phyloP scores from a whole-genome alignment of 2,888 invertebrate species.

The Leucoma salicis region DNA sequence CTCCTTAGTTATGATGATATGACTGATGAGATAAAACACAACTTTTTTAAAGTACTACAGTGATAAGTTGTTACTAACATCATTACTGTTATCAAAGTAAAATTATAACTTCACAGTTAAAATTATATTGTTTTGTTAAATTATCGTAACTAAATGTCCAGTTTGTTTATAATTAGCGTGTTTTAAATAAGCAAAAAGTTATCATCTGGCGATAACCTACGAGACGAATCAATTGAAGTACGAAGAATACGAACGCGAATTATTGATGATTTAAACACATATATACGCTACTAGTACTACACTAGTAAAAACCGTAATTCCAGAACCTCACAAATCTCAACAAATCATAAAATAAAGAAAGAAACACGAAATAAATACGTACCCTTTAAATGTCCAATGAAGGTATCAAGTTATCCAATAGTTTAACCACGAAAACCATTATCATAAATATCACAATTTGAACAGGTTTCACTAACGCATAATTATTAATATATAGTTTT shows the following conservation, averaged over 20 bases:
- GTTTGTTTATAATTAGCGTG: slow-evolving; percentile 12
- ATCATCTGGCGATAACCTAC: slow-evolving; percentile 70
- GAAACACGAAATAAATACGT: slow-evolving; percentile 73
- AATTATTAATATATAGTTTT: slow-evolving; percentile 62
- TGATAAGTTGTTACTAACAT: no score
- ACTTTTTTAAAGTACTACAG: no score
- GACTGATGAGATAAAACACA: no score
- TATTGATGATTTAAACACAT: no score
- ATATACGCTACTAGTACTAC: slow-evolving; percentile 13
- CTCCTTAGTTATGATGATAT: no score
- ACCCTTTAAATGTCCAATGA: slow-evolving; percentile 73
- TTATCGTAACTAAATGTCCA: background rate
- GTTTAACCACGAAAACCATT: slow-evolving; percentile 72
- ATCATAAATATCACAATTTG: slow-evolving; percentile 73
- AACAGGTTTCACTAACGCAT: slow-evolving; percentile 73
- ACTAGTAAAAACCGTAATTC: slow-evolving; percentile 13
- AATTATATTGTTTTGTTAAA: no score
- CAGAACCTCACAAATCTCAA: slow-evolving; percentile 27
- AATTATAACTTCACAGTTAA: no score
- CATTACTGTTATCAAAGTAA: background rate
- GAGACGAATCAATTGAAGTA: slow-evolving; percentile 30
- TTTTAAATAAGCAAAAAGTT: no score
- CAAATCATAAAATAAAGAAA: slow-evolving; percentile 47
- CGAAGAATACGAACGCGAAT: no score
- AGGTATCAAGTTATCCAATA: slow-evolving; percentile 64